Evolutionary conservation across 2,113 vertebrate species (phyloP).

Genomic region (Lynx canadensis): DNA sequence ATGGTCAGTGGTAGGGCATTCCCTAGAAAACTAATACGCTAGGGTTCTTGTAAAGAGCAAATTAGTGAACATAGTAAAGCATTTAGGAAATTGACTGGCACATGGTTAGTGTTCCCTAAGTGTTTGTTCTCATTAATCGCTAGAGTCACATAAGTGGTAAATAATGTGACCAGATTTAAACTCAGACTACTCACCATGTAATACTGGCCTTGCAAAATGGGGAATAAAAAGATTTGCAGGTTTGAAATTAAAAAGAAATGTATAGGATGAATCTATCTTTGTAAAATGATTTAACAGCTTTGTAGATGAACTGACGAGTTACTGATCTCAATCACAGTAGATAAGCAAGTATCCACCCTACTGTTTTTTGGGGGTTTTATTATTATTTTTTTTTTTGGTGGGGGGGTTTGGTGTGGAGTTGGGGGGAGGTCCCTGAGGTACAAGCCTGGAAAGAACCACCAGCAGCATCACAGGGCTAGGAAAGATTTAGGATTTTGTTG

Average conservation of each 20-base stretch:
- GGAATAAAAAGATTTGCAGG: not conserved
- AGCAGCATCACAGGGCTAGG: not conserved
- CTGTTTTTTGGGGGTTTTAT: not conserved
- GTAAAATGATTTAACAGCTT: not conserved
- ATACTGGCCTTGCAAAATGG: not conserved
- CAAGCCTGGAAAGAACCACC: not conserved
- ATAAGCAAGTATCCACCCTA: not conserved
- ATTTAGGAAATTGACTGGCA: not conserved
- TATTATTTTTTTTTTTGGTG: too few species aligned
- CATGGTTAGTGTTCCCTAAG: not conserved
- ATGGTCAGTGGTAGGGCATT: not conserved
- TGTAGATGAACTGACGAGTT: not conserved
- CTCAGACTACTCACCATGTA: not conserved
- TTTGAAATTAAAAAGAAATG: not conserved
- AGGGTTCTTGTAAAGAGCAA: not conserved
- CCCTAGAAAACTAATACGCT: not conserved
- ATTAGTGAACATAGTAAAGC: not conserved
- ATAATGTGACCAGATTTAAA: not conserved
- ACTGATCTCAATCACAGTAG: not conserved
- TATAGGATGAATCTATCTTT: not conserved
- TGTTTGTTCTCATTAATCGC: not conserved
- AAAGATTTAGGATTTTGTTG: slow-evolving; percentile 14
- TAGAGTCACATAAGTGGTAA: not conserved
- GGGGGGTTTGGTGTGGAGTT: too few species aligned
- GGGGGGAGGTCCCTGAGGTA: not conserved